phyloP scores from a whole-genome alignment of 2,888 invertebrate genomes.

The Halictus quadricinctus region DNA sequence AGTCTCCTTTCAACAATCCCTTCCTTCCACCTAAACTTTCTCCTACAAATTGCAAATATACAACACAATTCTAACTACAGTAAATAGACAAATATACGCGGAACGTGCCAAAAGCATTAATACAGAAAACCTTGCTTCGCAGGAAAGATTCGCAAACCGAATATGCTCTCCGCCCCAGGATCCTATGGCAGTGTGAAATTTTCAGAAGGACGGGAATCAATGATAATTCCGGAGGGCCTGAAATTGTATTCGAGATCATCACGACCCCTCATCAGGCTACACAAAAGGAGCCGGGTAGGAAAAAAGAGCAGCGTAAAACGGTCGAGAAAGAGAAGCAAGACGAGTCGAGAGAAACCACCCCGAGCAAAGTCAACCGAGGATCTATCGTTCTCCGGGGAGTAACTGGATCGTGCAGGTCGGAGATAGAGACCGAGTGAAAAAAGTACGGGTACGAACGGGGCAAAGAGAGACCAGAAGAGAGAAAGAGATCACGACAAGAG shows the following conservation, averaged over 20 bases:
- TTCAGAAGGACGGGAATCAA: constrained; percentile 25
- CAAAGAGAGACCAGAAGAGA: constrained; percentile 29
- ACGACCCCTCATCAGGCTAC: constrained; percentile 46
- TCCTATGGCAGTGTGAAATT: neutral
- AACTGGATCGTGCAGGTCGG: constrained; percentile 71
- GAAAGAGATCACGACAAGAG: neutral
- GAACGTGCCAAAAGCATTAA: neutral
- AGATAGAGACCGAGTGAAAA: constrained; percentile 64
- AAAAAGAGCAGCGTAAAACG: neutral
- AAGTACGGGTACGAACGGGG: constrained; percentile 47
- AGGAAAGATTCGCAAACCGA: neutral
- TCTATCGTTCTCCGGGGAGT: constrained; percentile 80
- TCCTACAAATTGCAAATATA: neutral
- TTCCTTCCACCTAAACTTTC: neutral
- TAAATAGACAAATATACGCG: neutral
- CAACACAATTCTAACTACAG: neutral
- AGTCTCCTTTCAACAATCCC: too few relatives aligned
- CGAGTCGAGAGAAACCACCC: constrained; percentile 70
- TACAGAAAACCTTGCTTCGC: too few relatives aligned
- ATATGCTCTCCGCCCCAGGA: neutral
- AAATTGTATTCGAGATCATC: constrained; percentile 52
- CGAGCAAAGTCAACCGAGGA: constrained; percentile 76
- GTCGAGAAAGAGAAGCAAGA: constrained; percentile 17
- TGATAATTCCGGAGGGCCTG: constrained; percentile 39
- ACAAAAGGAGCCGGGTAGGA: constrained; percentile 7